These are phyloP conservation scores for Pteropus rufus DNA, from an alignment of 2,797 vertebrate genomes.

Conservation along the genomic window DNA sequence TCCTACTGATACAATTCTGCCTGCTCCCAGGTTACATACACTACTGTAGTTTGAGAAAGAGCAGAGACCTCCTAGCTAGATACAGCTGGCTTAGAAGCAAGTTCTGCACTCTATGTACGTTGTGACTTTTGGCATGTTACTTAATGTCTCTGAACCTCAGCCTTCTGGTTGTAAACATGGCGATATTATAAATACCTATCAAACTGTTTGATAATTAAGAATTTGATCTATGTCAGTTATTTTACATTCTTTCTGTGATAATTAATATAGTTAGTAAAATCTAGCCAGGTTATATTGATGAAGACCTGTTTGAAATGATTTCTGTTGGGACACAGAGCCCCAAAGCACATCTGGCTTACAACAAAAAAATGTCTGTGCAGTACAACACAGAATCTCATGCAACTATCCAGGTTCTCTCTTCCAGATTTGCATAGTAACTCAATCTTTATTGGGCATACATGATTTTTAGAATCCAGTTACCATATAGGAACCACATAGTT, in stretches of 20 bases:
- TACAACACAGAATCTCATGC: neutral
- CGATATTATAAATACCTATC: neutral
- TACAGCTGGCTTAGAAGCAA: neutral
- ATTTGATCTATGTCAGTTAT: neutral
- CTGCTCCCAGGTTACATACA: neutral
- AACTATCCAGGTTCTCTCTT: constrained; percentile 3
- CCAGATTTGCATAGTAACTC: constrained; percentile 27
- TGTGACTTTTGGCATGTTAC: neutral
- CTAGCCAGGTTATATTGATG: neutral
- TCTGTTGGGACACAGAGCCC: neutral
- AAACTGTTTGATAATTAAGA: neutral
- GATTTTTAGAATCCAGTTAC: constrained; percentile 15
- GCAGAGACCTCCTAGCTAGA: neutral
- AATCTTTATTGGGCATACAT: neutral
- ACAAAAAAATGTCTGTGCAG: constrained; percentile 31
- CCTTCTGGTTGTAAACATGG: constrained; percentile 29
- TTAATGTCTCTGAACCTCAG: neutral
- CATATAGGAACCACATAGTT: constrained; percentile 51
- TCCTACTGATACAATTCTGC: neutral
- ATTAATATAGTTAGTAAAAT: constrained; percentile 20
- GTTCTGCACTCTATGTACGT: neutral
- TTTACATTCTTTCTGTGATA: neutral
- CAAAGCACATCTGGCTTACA: neutral
- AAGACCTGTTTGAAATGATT: constrained; percentile 2
- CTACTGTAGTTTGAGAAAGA: neutral